A percentile compares a stretch with the other conserved stretches of the same genome.
phyloP scores from a whole-genome alignment of 2,797 vertebrate species.

The Pangasius macronema region DNA sequence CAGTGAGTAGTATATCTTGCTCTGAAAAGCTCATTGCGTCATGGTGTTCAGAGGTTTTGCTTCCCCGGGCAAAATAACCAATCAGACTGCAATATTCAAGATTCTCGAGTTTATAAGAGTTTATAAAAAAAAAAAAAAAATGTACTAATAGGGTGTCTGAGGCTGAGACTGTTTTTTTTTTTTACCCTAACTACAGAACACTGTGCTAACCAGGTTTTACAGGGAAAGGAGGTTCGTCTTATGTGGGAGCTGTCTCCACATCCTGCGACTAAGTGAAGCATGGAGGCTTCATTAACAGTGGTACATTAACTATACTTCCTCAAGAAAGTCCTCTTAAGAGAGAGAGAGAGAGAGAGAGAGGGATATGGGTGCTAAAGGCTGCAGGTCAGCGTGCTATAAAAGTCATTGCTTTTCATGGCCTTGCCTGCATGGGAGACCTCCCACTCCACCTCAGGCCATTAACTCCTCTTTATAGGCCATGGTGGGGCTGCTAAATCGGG shows the following conservation, averaged over 20 bases:
- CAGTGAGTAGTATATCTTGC: neutral
- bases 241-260: slow-evolving; percentile 29
- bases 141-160: neutral
- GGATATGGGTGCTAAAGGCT: slow-evolving; percentile 33
- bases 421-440: slow-evolving; percentile 69
- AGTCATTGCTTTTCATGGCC: slow-evolving; percentile 77
- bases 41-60: neutral
- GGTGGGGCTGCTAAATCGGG: slow-evolving; percentile 65
- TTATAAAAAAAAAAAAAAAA: neutral
- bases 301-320: slow-evolving; percentile 79
- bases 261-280: slow-evolving; percentile 60
- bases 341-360: slow-evolving; percentile 37
- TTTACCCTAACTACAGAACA: slow-evolving; percentile 17
- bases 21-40: neutral
- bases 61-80: neutral
- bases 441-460: slow-evolving; percentile 76
- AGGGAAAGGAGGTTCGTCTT: slow-evolving; percentile 17
- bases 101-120: neutral
- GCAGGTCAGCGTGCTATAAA: slow-evolving; percentile 80
- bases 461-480: slow-evolving; percentile 75
- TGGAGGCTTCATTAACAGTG: slow-evolving; percentile 72
- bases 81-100: neutral
- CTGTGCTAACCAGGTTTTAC: slow-evolving; percentile 24
- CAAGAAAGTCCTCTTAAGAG: slow-evolving; percentile 59
- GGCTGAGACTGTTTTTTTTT: slow-evolving; percentile 25